Evolutionary conservation across 2,797 vertebrate species (phyloP), one percentile per base, ranked within the genome.

Genomic region (Gastrophryne carolinensis): DNA sequence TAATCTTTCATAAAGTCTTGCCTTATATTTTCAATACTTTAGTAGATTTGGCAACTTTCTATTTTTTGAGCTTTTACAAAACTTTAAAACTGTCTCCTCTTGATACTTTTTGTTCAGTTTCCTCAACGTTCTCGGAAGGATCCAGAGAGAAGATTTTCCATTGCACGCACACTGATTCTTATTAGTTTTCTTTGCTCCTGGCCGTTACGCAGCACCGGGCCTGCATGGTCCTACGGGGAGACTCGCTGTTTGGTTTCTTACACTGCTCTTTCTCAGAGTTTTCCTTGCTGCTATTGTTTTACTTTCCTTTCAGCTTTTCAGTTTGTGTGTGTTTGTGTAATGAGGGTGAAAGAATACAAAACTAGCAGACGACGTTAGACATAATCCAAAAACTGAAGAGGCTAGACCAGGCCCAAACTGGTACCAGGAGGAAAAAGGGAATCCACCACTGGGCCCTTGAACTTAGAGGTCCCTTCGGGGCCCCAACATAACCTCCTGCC

Each of bases 161-260:
- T 15, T 21, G 10, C 26, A 24, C 34, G 27, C 32, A 65, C 41
- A 21, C 5, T 49, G 9, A 7, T 8, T 32, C 35, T 57, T 71
- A 71, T 71, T 71, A 39, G 53, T 41, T 71, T 71, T 71, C 54
- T n/a, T 58, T 23, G 54, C 68, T 57, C 39, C 39, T 47, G 68
- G 68, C 68, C 24, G 2, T 60, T 41, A 71, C 68, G 24, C 35
- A 19, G 11, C 23, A 27, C 26, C 49, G 68, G 24, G 54, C 68
- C 53, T 7, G 10, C 4, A 13, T 27, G 17, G n/a, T 58, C 30
- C 54, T 49, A n/a, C 30, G 37, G 54, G 67, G 53, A 29, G 26
- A 11, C 67, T 54, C 13, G 54, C 44, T 47, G 15, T 56, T 39
- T 21, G 41, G 30, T 70, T 4, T 49, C 37, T 34, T 9, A 29